Percentiles rank a stretch among this genome's conserved stretches.
phyloP scores from a whole-genome alignment of 2,797 vertebrate species.

The Microcaecilia unicolor region DNA sequence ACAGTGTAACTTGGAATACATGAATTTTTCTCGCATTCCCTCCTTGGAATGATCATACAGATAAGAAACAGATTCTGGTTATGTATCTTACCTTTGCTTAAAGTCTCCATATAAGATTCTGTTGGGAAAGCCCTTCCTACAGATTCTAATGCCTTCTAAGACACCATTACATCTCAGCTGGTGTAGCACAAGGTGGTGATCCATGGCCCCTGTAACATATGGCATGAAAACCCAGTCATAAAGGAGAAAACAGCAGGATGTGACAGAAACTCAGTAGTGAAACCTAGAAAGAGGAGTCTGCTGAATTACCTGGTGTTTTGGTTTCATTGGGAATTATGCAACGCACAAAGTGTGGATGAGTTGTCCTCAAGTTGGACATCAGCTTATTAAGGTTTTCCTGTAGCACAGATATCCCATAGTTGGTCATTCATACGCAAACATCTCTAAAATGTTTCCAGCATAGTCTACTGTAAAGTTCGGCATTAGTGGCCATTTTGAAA shows the following conservation, averaged over 20 bases:
- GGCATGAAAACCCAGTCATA: too few relatives aligned
- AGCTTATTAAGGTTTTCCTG: slow-evolving; percentile 82
- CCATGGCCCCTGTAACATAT: slow-evolving; percentile 59
- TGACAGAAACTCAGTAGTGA: too few relatives aligned
- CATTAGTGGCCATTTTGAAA: too few relatives aligned
- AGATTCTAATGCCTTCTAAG: slow-evolving; percentile 78
- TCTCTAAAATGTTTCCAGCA: too few relatives aligned
- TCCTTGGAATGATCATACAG: too few relatives aligned
- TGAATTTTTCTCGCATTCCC: too few relatives aligned
- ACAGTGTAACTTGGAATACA: too few relatives aligned
- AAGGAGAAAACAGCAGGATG: too few relatives aligned
- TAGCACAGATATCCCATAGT: not conserved
- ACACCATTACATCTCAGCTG: slow-evolving; percentile 81
- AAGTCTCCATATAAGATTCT: slow-evolving; percentile 75
- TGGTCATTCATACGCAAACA: too few relatives aligned
- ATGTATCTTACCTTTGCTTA: slow-evolving; percentile 71
- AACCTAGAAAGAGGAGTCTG: too few relatives aligned
- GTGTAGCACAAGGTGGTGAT: slow-evolving; percentile 71
- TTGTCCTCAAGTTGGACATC: slow-evolving; percentile 73
- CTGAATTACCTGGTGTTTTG: slow-evolving; percentile 67
- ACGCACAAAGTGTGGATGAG: slow-evolving; percentile 75
- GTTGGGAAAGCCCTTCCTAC: slow-evolving; percentile 78
- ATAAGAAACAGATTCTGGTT: not conserved
- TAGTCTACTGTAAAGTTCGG: too few relatives aligned
- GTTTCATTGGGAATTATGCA: slow-evolving; percentile 83